Percentiles rank a stretch among this genome's conserved stretches.
Conservation (phyloP, 2,797 vertebrate species). For the Trachops cirrhosus region DNA sequence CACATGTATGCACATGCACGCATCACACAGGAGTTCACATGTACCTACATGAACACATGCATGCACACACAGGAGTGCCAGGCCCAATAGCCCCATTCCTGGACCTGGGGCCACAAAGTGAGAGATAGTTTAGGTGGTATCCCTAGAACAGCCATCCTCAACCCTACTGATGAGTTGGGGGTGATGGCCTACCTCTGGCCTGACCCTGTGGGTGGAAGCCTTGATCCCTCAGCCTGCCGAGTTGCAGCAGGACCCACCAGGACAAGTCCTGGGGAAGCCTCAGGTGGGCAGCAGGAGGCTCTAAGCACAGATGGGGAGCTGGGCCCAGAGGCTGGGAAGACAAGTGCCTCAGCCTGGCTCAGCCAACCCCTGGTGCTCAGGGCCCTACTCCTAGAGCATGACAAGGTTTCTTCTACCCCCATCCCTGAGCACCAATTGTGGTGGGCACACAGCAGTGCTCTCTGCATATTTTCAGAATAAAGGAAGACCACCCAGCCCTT, state of each 20-base stretch:
- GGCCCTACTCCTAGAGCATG: background rate
- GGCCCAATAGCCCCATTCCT: background rate
- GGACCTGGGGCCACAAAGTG: background rate
- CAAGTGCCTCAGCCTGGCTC: background rate
- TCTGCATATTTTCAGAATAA: background rate
- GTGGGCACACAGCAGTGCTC: background rate
- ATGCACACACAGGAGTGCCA: background rate
- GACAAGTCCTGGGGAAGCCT: background rate
- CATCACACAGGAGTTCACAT: background rate
- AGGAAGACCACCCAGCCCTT: background rate
- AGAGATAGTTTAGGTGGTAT: background rate
- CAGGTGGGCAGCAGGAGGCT: background rate
- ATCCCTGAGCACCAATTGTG: too few species aligned
- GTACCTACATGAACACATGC: background rate
- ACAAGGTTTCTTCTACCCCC: background rate
- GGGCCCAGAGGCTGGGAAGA: background rate
- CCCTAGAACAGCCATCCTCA: background rate
- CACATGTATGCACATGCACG: background rate
- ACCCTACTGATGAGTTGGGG: fast-evolving
- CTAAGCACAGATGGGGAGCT: background rate
- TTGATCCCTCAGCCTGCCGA: background rate
- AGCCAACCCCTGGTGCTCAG: too few species aligned
- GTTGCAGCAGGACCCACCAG: background rate
- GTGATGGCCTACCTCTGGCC: background rate
- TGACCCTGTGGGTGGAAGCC: background rate